Evolutionary conservation across 2,888 invertebrate genomes (phyloP).

Genomic region (Drosophila anomelani): DNA sequence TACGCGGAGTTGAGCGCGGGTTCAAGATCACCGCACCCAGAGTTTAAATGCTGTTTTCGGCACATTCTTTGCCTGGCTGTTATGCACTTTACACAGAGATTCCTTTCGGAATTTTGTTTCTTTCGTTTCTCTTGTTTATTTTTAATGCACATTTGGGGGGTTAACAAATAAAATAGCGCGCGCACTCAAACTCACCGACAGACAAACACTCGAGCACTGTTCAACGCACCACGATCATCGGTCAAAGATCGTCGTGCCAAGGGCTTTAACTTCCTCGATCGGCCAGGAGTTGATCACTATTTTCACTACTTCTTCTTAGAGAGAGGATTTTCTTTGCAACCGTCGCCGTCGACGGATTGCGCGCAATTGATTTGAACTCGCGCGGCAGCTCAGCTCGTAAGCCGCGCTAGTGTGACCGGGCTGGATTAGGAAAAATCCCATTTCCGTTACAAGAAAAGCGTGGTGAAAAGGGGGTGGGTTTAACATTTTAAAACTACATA

Average conservation of each 20-base stretch:
- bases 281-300: slow-evolving; percentile 15
- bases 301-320: slow-evolving; percentile 8
- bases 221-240: slow-evolving; percentile 42
- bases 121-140: slow-evolving; percentile 9
- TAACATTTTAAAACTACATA: too few relatives aligned
- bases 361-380: slow-evolving; percentile 83
- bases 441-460: not conserved
- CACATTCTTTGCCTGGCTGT: slow-evolving; percentile 61
- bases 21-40: slow-evolving; percentile 78
- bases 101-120: slow-evolving; percentile 52
- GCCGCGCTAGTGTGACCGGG: slow-evolving; percentile 33
- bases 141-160: slow-evolving; percentile 45
- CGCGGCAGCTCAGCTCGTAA: slow-evolving; percentile 66
- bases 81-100: slow-evolving; percentile 60
- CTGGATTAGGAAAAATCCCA: not conserved
- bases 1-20: slow-evolving; percentile 64
- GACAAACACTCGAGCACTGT: slow-evolving; percentile 49
- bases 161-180: slow-evolving; percentile 62
- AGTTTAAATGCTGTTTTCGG: slow-evolving; percentile 57
- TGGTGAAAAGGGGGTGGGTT: not conserved
- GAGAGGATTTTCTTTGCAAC: slow-evolving; percentile 61
- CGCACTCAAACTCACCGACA: slow-evolving; percentile 41
- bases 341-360: slow-evolving; percentile 80
- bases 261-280: slow-evolving; percentile 25
- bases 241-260: slow-evolving; percentile 26